phyloP scores from a whole-genome alignment of 2,888 invertebrate genomes.

The Ceratothoa steindachneri region DNA sequence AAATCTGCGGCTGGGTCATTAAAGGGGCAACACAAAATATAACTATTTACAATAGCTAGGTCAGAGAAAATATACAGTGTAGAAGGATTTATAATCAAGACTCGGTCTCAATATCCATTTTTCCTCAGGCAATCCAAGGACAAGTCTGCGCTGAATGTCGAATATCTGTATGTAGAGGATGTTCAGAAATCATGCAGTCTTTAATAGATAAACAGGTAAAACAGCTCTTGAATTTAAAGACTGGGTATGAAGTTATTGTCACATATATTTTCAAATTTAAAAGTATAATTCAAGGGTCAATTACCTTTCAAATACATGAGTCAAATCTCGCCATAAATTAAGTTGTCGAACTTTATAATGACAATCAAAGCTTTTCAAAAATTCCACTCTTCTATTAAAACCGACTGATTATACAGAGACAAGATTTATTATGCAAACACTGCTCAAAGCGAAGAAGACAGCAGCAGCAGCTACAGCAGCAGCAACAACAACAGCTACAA shows the following conservation, averaged over 20 bases:
- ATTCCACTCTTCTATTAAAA: too few species aligned
- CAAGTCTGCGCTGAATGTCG: constrained; percentile 20
- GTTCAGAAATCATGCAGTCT: constrained; percentile 21
- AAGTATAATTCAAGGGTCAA: too few species aligned
- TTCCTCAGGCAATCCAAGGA: constrained; percentile 9
- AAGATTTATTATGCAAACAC: constrained; percentile 19
- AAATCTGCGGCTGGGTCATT: too few species aligned
- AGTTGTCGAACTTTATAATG: too few species aligned
- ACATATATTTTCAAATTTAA: not conserved
- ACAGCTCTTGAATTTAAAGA: not conserved
- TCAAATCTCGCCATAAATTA: too few species aligned
- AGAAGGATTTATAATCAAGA: too few species aligned
- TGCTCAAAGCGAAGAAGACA: constrained; percentile 20
- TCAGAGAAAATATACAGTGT: too few species aligned
- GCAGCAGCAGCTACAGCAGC: not conserved
- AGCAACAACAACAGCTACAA: not conserved
- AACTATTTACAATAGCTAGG: too few species aligned
- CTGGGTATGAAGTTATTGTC: not conserved
- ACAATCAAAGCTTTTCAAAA: too few species aligned
- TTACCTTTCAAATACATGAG: too few species aligned
- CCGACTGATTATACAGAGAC: constrained; percentile 18
- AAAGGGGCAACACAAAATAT: too few species aligned
- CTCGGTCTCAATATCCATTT: too few species aligned
- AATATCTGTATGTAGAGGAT: constrained; percentile 1
- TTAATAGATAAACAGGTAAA: constrained; percentile 18